Evolutionary conservation across 1,140 invertebrate genomes (phyloP), one percentile per base, ranked within the genome.

Genomic region (Lasioglossum albipes): DNA sequence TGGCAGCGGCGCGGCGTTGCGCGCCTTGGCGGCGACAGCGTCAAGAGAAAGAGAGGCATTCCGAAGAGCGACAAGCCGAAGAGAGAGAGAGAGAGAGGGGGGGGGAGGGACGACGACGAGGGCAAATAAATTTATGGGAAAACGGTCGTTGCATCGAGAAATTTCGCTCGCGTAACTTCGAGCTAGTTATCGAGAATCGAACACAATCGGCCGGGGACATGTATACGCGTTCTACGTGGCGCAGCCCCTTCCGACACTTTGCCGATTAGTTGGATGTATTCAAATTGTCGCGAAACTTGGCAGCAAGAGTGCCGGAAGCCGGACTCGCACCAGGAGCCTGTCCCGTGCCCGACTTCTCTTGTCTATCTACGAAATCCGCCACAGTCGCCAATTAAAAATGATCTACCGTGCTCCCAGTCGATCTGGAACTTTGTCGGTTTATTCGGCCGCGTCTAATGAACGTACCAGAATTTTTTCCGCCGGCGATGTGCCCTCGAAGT

Each of bases 211-310:
- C 52, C 64, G n/a, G 45, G 65, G 66, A 41, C 62, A 27, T 49
- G 45, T 70, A 72, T 41, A 49, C 54, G 75, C 31, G 27, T 54
- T 18, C 20, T 49, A 45, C 13, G 69, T 54, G 64, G 65, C 18
- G n/a, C 22, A n/a, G 18, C 49, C 18, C 62, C 31, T 45, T 72
- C 41, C 72, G 69, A 81, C 67, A 52, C 54, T 79, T 79, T 45
- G 45, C 54, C 84, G 73, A 86, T 80, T 82, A 82, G 75, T 85
- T 64, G 62, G 83, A 86, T 79, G 73, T 82, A 85, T 86, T 86
- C 81, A 76, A 86, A 86, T 86, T 71, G 85, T 86, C 78, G 45
- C 52, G 31, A 22, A 83, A 87, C 36, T 75, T 80, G 22, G n/a
- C 18, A 12, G 0, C 13, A 12, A 62, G 62, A 57, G 61, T 61